phyloP scores from a whole-genome alignment of 2,888 invertebrate genomes.

The Tineola bisselliella region DNA sequence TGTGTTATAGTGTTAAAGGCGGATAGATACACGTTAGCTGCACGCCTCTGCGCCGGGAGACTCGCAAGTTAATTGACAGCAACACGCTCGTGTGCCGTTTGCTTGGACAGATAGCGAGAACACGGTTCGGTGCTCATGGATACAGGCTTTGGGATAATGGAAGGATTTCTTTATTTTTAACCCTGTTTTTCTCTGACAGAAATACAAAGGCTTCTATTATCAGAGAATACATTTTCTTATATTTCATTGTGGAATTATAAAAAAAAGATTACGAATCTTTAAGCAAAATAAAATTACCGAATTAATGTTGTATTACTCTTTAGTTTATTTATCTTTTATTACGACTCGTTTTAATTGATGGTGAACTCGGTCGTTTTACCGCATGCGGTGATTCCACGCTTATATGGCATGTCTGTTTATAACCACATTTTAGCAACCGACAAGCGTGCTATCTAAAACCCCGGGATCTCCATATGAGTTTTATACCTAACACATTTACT shows the following conservation, averaged over 20 bases:
- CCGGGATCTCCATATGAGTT: neutral
- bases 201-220: too few relatives aligned
- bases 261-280: too few relatives aligned
- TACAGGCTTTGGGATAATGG: constrained; percentile 1
- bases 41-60: constrained; percentile 12
- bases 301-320: too few relatives aligned
- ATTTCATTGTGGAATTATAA: too few relatives aligned
- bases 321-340: too few relatives aligned
- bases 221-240: too few relatives aligned
- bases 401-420: too few relatives aligned
- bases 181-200: neutral
- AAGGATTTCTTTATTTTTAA: constrained; percentile 4
- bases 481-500: constrained; percentile 8
- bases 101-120: constrained; percentile 15
- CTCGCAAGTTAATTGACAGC: constrained; percentile 32
- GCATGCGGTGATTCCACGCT: too few relatives aligned
- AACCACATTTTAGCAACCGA: too few relatives aligned
- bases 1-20: constrained; percentile 2
- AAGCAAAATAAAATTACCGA: too few relatives aligned
- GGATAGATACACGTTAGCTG: neutral
- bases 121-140: constrained; percentile 9
- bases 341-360: too few relatives aligned
- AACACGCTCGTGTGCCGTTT: constrained; percentile 21
- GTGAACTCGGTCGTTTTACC: too few relatives aligned
- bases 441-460: neutral